Percentiles rank a stretch among this genome's conserved stretches.
phyloP scores from a whole-genome alignment of 2,113 vertebrate genomes.

The Eublepharis macularius region DNA sequence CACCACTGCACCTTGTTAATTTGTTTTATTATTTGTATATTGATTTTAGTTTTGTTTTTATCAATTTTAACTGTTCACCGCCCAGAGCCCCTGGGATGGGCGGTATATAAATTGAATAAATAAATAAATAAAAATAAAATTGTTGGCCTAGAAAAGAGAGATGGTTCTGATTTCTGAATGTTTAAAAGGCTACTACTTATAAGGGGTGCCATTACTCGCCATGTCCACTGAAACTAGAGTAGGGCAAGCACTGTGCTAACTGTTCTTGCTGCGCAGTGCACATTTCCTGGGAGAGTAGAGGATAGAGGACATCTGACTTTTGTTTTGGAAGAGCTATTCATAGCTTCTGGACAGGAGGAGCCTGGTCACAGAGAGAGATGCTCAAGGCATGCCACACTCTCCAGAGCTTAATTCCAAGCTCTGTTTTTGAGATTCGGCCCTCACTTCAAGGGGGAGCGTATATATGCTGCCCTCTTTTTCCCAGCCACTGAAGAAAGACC shows the following conservation, averaged over 20 bases:
- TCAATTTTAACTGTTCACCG: too few species aligned
- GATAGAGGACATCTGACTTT: neutral
- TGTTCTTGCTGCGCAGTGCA: neutral
- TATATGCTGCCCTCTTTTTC: neutral
- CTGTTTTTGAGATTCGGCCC: accelerated
- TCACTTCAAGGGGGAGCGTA: neutral
- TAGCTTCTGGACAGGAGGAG: neutral
- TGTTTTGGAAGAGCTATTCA: neutral
- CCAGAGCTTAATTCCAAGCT: accelerated
- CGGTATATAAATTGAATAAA: too few species aligned
- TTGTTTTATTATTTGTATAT: too few species aligned
- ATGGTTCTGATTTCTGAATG: neutral
- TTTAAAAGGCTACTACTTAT: neutral
- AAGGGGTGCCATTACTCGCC: neutral
- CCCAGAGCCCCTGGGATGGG: too few species aligned
- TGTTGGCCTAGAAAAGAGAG: neutral
- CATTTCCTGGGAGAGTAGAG: neutral
- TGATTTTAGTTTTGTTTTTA: too few species aligned
- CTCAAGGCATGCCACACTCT: neutral
- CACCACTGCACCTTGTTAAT: too few species aligned
- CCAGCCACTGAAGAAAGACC: neutral
- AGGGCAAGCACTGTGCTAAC: neutral
- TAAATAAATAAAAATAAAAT: too few species aligned
- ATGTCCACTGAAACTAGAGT: neutral
- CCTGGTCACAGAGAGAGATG: neutral